These are phyloP conservation scores for Andricus quercusramuli DNA, from an alignment of 2,888 invertebrate species.

Conservation along the genomic window DNA sequence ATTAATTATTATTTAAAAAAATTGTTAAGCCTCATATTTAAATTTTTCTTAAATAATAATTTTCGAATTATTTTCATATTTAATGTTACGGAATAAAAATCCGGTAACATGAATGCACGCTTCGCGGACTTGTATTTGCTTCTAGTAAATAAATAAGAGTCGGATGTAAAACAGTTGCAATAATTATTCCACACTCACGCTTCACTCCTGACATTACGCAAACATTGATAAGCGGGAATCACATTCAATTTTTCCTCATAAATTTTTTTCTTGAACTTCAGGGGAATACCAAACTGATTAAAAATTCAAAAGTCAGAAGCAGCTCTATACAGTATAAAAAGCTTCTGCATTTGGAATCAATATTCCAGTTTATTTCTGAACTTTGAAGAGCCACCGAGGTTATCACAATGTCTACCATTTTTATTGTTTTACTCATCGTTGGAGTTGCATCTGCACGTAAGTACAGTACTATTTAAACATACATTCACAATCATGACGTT, in stretches of 20 bases:
- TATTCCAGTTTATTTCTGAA: background rate
- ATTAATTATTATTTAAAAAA: too few relatives aligned
- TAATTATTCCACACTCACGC: background rate
- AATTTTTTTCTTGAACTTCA: background rate
- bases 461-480: background rate
- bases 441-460: background rate
- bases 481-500: background rate
- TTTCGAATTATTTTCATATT: too few relatives aligned
- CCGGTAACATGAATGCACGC: too few relatives aligned
- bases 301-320: background rate
- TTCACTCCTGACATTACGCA: background rate
- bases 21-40: too few relatives aligned
- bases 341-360: background rate
- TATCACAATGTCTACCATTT: background rate
- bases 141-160: too few relatives aligned
- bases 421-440: background rate
- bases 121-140: too few relatives aligned
- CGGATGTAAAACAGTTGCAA: too few relatives aligned
- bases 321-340: background rate
- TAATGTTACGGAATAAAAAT: too few relatives aligned
- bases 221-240: background rate
- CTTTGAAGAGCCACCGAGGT: background rate
- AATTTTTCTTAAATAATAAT: too few relatives aligned
- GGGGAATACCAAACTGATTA: background rate
- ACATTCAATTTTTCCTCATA: background rate